phyloP scores from a whole-genome alignment of 2,888 invertebrate genomes.

The Labia minor region DNA sequence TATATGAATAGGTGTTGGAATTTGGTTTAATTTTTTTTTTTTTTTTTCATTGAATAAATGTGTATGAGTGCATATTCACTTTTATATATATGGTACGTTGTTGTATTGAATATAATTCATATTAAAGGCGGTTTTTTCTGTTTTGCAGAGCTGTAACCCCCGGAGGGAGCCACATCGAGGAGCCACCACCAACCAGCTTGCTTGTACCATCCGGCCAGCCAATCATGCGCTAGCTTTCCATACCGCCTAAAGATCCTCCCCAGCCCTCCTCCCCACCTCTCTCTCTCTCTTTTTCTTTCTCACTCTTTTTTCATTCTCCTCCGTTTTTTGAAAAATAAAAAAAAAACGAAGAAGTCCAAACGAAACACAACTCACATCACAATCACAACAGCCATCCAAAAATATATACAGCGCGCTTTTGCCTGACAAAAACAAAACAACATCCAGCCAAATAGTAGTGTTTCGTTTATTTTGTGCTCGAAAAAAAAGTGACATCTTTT shows the following conservation, averaged over 20 bases:
- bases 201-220: slow-evolving; percentile 35
- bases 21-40: neutral
- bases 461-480: too few relatives aligned
- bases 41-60: neutral
- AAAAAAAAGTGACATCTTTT: too few relatives aligned
- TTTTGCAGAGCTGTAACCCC: slow-evolving; percentile 29
- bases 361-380: slow-evolving; percentile 2
- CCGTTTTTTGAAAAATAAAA: slow-evolving; percentile 24
- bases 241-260: slow-evolving; percentile 23
- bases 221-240: slow-evolving; percentile 27
- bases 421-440: too few relatives aligned
- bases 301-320: too few relatives aligned
- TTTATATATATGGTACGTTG: neutral
- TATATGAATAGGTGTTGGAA: too few relatives aligned
- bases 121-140: slow-evolving; percentile 25
- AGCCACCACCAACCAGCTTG: slow-evolving; percentile 38
- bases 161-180: slow-evolving; percentile 27
- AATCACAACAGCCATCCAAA: neutral
- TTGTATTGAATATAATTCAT: neutral
- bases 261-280: too few relatives aligned
- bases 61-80: neutral
- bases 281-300: too few relatives aligned
- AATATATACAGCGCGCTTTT: slow-evolving; percentile 15
- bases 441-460: too few relatives aligned
- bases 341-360: neutral